A percentile compares a stretch with the other conserved stretches of the same genome.
Conservation (phyloP, 2,797 vertebrate genomes). For the Alca torda region DNA sequence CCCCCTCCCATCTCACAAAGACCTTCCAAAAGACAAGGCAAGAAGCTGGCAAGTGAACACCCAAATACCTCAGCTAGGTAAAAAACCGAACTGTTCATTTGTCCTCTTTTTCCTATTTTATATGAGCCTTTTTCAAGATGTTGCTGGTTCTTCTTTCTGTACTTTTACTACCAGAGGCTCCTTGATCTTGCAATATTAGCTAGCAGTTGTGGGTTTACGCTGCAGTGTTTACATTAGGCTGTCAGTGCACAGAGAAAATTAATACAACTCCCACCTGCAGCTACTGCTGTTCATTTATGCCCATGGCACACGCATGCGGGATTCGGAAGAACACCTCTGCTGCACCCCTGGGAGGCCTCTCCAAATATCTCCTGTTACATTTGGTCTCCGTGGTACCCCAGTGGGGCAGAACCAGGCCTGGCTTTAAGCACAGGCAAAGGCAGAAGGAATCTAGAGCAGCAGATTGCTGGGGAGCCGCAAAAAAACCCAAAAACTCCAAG, state of each 20-base stretch:
- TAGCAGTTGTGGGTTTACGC: slow-evolving; percentile 53
- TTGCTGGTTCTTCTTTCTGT: not conserved
- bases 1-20: not conserved
- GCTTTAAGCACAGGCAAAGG: not conserved
- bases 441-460: not conserved
- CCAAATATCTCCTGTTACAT: slow-evolving; percentile 9
- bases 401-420: not conserved
- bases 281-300: not conserved
- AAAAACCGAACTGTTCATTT: not conserved
- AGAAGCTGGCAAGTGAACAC: slow-evolving; percentile 1
- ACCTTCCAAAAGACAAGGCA: slow-evolving; percentile 13
- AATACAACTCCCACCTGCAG: slow-evolving; percentile 41
- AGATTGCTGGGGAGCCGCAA: not conserved
- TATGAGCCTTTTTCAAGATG: not conserved
- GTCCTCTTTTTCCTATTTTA: not conserved
- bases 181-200: slow-evolving; percentile 36
- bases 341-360: not conserved
- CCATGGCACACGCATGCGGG: not conserved
- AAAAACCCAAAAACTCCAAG: not conserved
- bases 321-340: not conserved
- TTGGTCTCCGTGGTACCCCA: not conserved
- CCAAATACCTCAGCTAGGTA: not conserved
- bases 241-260: slow-evolving; percentile 28
- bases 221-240: slow-evolving; percentile 46
- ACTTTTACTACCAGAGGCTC: slow-evolving; percentile 23